Evolutionary conservation across 2,888 invertebrate genomes (phyloP).

Genomic region (Nemoura dubitans): DNA sequence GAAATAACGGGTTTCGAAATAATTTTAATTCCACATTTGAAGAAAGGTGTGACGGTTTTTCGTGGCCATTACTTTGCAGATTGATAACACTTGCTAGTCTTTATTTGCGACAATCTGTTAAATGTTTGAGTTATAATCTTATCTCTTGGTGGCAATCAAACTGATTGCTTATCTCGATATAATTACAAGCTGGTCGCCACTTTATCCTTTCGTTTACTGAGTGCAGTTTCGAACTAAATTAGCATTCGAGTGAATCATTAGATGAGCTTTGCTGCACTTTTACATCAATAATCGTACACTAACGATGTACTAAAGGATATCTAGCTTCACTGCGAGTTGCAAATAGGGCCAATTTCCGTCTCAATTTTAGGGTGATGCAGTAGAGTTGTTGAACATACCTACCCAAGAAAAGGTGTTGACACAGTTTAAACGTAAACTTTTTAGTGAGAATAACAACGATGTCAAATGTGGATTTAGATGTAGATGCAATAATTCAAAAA

Average conservation of each 20-base stretch:
- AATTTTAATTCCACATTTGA: no score
- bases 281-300: not conserved
- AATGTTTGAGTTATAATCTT: not conserved
- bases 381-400: not conserved
- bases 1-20: no score
- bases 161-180: not conserved
- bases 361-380: no score
- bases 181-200: not conserved
- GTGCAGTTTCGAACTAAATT: conserved; percentile 3
- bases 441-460: not conserved
- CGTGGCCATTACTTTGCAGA: no score
- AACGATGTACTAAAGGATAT: not conserved
- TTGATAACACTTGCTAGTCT: not conserved
- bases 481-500: not conserved
- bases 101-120: not conserved
- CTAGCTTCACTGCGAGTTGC: not conserved
- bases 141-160: not conserved
- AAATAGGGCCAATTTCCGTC: not conserved
- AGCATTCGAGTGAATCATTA: not conserved
- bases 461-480: not conserved
- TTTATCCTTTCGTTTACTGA: not conserved
- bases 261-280: not conserved
- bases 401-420: not conserved
- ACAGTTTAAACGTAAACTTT: not conserved
- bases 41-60: no score